These are phyloP conservation scores for Dasyurus viverrinus DNA, from an alignment of 2,113 vertebrate species.

Conservation along the genomic window DNA sequence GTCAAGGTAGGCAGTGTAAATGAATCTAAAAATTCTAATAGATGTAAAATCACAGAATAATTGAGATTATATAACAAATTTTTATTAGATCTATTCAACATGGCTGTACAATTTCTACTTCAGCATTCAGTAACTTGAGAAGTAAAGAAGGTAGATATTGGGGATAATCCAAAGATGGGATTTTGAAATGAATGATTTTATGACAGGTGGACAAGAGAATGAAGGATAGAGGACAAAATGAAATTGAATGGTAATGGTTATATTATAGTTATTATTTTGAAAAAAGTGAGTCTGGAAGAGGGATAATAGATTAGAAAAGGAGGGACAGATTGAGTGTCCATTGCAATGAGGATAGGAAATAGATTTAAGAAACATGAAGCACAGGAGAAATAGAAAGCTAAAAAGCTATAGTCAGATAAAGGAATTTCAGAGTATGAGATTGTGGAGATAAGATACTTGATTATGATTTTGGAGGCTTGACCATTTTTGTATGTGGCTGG, in stretches of 20 bases:
- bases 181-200: too few relatives aligned
- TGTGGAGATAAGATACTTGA: neutral
- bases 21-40: too few relatives aligned
- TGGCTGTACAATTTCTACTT: neutral
- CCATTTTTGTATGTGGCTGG: neutral
- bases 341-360: neutral
- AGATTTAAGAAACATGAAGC: neutral
- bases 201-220: neutral
- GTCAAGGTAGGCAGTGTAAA: neutral
- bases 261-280: neutral
- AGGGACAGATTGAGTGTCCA: neutral
- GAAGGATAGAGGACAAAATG: neutral
- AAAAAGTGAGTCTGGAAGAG: neutral
- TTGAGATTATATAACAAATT: neutral
- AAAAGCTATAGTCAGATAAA: neutral
- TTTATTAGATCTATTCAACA: neutral
- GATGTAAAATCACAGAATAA: neutral
- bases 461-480: neutral
- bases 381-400: neutral
- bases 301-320: neutral
- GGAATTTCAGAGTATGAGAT: neutral
- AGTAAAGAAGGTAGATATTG: neutral
- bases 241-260: neutral
- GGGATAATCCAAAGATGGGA: neutral
- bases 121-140: neutral